Base-by-base conservation (phyloP, 35 echinoderm and acorn worm genomes). In the Holothuria glaberrima region DNA sequence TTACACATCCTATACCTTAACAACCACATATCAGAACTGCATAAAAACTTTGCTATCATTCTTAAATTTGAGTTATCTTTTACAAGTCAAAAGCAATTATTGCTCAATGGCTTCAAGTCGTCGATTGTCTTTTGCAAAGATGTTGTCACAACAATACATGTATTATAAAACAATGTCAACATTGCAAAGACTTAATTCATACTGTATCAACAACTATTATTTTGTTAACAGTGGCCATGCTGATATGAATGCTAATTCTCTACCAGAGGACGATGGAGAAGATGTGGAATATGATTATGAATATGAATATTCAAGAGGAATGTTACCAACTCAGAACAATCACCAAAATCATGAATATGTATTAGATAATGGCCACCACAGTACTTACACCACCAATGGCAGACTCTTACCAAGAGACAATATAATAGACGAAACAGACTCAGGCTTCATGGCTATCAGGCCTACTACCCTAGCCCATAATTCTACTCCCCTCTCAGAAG, bases 241-340 rank as follows among this genome's bases (percentile, higher is more conserved):
- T 24, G 36, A 78, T 48, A 48, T 78, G 38, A 78, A 78, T 22
- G 74, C 74, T 5, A 78, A 78, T 33, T 14, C 35, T 28, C 5
- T 78, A 5, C 74, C 74, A 1, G 74, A 78, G 41, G 74, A 78
- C 12, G 72, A 76, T 22, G 74, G 50, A n/a, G 79, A 82, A 38
- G 80, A 84, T 9, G 59, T 84, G 2, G 80, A 84, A 29, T 84
- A 84, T 61, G 80, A 84, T 33, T 62, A 31, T 6, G 80, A 21
- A 22, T 84, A 84, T 52, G 80, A 84, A 84, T 56, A 84, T 84
- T 64, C 80, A 48, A 32, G 6, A 13, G 80, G 80, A 20, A 57
- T 19, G 12, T 57, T 61, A 29, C 80, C 80, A 52, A 36, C 25
- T 30, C 58, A 61, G 18, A 57, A 32, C 80, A 84, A 30, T 61